Base-by-base conservation (phyloP, 1,140 invertebrate species). In the Aphaenogaster ashmeadi region DNA sequence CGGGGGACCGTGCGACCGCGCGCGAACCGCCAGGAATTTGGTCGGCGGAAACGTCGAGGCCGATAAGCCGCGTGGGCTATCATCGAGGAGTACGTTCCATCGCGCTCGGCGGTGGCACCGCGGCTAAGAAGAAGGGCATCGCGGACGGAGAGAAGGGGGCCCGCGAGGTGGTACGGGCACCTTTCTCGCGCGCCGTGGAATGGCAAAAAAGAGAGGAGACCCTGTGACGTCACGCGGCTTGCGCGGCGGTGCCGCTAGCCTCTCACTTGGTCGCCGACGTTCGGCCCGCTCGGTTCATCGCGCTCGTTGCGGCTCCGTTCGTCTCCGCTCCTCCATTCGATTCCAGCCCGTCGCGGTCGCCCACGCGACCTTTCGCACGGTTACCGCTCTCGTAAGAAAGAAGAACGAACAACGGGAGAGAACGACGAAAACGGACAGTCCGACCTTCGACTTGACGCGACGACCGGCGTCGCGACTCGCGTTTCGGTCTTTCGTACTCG, bases 211-310 rank as follows among this genome's bases (percentile, higher is more conserved):
- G 92, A 92, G 92, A 91, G 90, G 90, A 90, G 91, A 78, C 83
- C 78, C 67, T 89, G 90, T 95, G 94, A 95, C 94, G 94, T 94
- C 94, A 95, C 91, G 69, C 92, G 90, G 91, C 91, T 92, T 91
- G 92, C 89, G 92, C 90, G 92, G 87, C 90, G 91, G 92, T 94
- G 93, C 94, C 93, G 92, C 93, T 93, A 94, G 93, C 93, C 94
- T 94, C 93, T 94, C 94, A 95, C 94, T 94, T 93, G 87, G 92
- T 91, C 93, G 92, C 88, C 92, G 92, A 92, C 93, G 92, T 91
- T 94, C 93, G 93, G 90, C 91, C 84, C 88, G 92, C 72, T 87
- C 92, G 92, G 91, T 93, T 75, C 91, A 44, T 92, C 90, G 87
- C 77, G 90, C 1, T n/a, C n/a, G 54, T 91, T 27, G 27, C 86